These are phyloP conservation scores for Quadroppia sp. DNA, from an alignment of 2,888 invertebrate genomes.

Conservation along the genomic window DNA sequence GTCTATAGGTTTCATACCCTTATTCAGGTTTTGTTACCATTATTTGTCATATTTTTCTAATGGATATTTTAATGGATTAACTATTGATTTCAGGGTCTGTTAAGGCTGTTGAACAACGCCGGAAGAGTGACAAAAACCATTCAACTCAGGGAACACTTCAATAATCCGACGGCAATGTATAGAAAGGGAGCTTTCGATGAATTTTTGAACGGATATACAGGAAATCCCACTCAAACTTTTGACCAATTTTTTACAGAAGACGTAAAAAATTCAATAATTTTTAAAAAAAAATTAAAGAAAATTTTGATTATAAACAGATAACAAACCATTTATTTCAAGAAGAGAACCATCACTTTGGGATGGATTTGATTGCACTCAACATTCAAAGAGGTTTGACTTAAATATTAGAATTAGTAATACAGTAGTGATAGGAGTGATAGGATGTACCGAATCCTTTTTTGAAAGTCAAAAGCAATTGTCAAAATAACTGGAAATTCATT, in stretches of 20 bases:
- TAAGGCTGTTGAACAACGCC: constrained; percentile 36
- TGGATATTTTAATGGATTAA: no score
- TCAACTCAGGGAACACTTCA: constrained; percentile 49
- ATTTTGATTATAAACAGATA: constrained; percentile 57
- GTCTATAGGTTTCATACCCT: constrained; percentile 81
- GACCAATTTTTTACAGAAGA: constrained; percentile 54
- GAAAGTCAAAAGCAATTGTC: no score
- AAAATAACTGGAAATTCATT: no score
- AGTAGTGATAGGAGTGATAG: no score
- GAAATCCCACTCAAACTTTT: constrained; percentile 54
- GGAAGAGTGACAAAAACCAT: constrained; percentile 40
- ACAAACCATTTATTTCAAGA: constrained; percentile 77
- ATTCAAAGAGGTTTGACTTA: constrained; percentile 63
- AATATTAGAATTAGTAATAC: no score
- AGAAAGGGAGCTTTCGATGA: constrained; percentile 53
- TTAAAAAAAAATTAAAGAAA: no score
- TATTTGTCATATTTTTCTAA: constrained; percentile 56
- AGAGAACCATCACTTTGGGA: constrained; percentile 69
- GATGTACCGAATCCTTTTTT: no score
- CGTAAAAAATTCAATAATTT: constrained; percentile 39
- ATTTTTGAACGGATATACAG: constrained; percentile 54
- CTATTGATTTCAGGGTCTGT: neutral
- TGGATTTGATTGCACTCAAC: constrained; percentile 71
- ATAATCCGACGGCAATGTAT: constrained; percentile 55
- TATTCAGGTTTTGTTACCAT: constrained; percentile 64